Evolutionary conservation across 2,113 vertebrate species (phyloP), one percentile per base, ranked within the genome.

Genomic region (Zeus faber): DNA sequence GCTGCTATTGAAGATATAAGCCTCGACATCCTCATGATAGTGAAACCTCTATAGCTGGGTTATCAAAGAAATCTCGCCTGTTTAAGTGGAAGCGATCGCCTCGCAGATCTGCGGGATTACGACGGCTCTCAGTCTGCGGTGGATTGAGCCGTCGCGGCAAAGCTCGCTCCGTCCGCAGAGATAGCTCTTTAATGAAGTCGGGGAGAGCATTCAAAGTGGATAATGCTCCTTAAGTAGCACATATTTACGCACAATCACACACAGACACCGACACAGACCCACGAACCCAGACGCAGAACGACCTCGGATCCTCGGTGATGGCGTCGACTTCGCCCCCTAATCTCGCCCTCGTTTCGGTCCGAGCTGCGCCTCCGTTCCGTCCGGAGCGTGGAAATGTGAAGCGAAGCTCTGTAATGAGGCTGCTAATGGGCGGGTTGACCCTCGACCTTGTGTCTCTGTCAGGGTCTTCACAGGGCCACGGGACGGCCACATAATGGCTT

Each of bases 391-490:
- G 49, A 82, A 76, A 87, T 70, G 73, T 62, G 65, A 76, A 74
- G 72, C 27, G 48, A 74, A 70, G 62, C 35, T 57, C 46, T 27
- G 40, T 84, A 85, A 86, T 74, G 40, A 80, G 44, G 61, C 74
- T 48, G 69, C 83, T 89, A 89, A 90, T 88, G 81, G 74, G 50
- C 58, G 35, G 61, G n/a, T 39, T 71, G 84, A 84, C 74, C 85
- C 65, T 35, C 80, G 80, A 83, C 81, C 81, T 44, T 11, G 1
- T 21, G 62, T 73, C 70, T 74, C 81, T 66, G 49, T 70, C 41
- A 61, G 73, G 84, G 78, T 79, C 84, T 69, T 54, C 52, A 20
- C 53, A 47, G 73, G 73, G 63, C 67, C 62, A 70, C 63, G 58
- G 74, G 64, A 62, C 67, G 68, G 56, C 33, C 72, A 58, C 54